phyloP scores from a whole-genome alignment of 2,113 vertebrate species.

The Ochotona princeps region DNA sequence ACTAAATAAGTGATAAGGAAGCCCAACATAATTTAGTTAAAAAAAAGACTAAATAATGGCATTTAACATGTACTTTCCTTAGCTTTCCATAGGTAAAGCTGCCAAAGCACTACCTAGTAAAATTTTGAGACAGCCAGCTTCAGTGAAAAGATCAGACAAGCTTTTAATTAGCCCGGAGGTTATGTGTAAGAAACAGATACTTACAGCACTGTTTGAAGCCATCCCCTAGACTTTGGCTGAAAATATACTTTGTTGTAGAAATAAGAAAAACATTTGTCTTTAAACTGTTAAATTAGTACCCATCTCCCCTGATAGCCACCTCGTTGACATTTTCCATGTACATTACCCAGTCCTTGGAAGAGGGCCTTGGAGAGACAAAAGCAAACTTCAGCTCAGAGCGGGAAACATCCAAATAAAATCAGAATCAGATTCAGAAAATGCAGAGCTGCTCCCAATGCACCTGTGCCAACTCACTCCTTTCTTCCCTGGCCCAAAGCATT shows the following conservation, averaged over 20 bases:
- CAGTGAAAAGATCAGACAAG: background rate
- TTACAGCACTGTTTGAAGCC: conserved; percentile 51
- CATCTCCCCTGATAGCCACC: background rate
- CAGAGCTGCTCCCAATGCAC: conserved; percentile 14
- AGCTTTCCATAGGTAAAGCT: conserved; percentile 42
- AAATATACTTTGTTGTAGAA: conserved; percentile 38
- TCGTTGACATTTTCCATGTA: conserved; percentile 47
- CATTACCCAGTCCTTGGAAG: conserved; percentile 50
- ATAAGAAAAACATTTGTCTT: conserved; percentile 66
- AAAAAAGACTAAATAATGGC: conserved; percentile 51
- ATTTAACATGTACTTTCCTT: conserved; percentile 66
- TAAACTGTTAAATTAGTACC: conserved; percentile 35
- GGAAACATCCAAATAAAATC: conserved; percentile 59
- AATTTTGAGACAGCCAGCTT: conserved; percentile 37
- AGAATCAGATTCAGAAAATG: conserved; percentile 34
- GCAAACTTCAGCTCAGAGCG: conserved; percentile 42
- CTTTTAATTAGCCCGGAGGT: conserved; percentile 51
- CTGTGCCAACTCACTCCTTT: background rate
- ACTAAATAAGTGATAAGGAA: conserved; percentile 51
- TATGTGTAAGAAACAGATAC: conserved; percentile 36
- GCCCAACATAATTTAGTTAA: conserved; percentile 22
- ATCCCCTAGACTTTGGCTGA: conserved; percentile 44
- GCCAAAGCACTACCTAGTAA: conserved; percentile 3
- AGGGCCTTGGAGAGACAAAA: conserved; percentile 57
- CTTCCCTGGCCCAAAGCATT: background rate